Conservation (phyloP, 1,140 invertebrate genomes). For the Drosophila biarmipes region DNA sequence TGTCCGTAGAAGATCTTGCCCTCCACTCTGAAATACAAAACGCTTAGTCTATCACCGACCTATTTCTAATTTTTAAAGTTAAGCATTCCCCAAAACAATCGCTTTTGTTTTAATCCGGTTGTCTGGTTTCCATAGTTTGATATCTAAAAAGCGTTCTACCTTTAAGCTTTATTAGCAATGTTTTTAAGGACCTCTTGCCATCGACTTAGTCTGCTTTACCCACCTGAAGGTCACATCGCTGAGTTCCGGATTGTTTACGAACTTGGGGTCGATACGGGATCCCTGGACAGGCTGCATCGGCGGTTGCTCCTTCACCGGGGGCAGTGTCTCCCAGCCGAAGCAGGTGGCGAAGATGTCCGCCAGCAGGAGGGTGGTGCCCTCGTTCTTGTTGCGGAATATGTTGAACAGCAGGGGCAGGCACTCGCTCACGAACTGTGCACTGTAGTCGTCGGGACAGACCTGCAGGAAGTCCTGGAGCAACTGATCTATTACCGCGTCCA, state of each 20-base stretch:
- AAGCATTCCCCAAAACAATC: no score
- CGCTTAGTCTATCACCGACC: no score
- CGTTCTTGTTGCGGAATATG: conserved; percentile 96
- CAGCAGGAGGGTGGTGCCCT: conserved; percentile 93
- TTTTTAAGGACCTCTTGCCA: no score
- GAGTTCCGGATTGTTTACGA: conserved; percentile 96
- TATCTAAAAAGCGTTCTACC: background rate
- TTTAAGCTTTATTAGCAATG: background rate
- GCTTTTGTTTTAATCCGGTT: no score
- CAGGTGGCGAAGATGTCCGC: conserved; percentile 96
- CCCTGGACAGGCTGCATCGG: conserved; percentile 88
- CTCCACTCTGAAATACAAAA: conserved; percentile 88
- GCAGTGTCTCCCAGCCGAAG: conserved; percentile 94
- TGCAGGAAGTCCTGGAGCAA: conserved; percentile 95
- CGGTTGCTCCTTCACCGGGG: conserved; percentile 90
- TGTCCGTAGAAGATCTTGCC: conserved; percentile 96
- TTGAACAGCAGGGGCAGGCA: conserved; percentile 95
- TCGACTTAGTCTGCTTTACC: background rate
- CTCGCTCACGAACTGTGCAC: conserved; percentile 94
- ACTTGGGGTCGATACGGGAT: conserved; percentile 94
- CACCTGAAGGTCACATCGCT: conserved; percentile 94
- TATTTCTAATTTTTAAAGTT: no score
- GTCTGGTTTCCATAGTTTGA: no score
- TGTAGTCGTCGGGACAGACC: conserved; percentile 93
- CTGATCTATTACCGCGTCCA: conserved; percentile 95